Evolutionary conservation across 2,113 vertebrate species (phyloP).

Genomic region (Ailurus styani): DNA sequence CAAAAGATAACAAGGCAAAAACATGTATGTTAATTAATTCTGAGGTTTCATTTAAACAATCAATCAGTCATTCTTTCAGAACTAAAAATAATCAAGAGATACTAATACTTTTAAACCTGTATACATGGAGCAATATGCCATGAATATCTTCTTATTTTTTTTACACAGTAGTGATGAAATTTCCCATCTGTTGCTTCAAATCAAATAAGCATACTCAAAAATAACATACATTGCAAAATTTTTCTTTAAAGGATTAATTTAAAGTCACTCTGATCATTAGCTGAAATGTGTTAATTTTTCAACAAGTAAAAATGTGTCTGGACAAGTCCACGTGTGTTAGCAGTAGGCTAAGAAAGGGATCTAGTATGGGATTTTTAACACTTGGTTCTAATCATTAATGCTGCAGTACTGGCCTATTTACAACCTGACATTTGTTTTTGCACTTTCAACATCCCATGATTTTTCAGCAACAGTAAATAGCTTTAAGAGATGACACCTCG

Average conservation of each 20-base stretch:
- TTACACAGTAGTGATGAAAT: background rate
- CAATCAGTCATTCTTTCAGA: slow-evolving; percentile 1
- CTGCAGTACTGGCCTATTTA: slow-evolving; percentile 66
- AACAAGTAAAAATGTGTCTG: background rate
- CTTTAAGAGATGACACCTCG: slow-evolving; percentile 42
- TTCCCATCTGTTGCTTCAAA: slow-evolving; percentile 1
- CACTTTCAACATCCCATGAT: slow-evolving; percentile 63
- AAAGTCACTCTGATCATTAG: background rate
- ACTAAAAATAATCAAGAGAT: background rate
- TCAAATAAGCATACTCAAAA: background rate
- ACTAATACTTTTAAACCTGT: background rate
- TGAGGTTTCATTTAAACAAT: slow-evolving; percentile 13
- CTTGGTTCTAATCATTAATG: slow-evolving; percentile 48
- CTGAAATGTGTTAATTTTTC: slow-evolving; percentile 10
- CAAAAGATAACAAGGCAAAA: background rate
- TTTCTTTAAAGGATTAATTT: background rate
- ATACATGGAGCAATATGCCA: background rate
- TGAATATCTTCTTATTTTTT: background rate
- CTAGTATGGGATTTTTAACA: slow-evolving; percentile 44
- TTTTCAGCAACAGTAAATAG: slow-evolving; percentile 46
- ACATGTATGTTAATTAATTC: background rate
- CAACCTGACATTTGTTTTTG: slow-evolving; percentile 61
- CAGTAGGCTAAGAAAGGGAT: slow-evolving; percentile 36
- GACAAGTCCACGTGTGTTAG: background rate
- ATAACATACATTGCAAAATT: background rate